Percentiles rank a stretch among this genome's conserved stretches.
Conservation (phyloP, 2,888 invertebrate genomes). For the Hymenopus coronatus region DNA sequence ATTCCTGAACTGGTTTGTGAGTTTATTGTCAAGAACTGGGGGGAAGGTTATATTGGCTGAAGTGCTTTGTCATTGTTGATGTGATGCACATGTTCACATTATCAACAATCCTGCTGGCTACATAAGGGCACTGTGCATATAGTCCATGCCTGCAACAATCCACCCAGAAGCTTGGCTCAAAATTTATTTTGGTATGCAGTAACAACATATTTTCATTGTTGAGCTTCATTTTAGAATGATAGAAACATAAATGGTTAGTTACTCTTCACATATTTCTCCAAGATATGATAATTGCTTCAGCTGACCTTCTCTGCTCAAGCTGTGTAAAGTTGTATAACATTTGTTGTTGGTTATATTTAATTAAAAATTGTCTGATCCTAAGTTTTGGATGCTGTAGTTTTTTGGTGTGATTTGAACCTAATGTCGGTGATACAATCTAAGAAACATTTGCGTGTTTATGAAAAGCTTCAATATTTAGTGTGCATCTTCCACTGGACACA, state of each 20-base stretch:
- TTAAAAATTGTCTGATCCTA: background rate
- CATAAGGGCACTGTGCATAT: too few relatives aligned
- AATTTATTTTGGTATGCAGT: too few relatives aligned
- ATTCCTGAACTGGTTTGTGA: too few relatives aligned
- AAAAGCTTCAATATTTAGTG: too few relatives aligned
- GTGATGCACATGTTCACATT: too few relatives aligned
- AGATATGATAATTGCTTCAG: background rate
- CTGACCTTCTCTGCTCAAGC: background rate
- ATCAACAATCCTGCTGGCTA: too few relatives aligned
- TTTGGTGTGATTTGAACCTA: background rate
- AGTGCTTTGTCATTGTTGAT: too few relatives aligned
- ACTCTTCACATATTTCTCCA: background rate
- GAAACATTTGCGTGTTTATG: too few relatives aligned
- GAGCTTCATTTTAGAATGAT: background rate
- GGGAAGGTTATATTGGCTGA: too few relatives aligned
- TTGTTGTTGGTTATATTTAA: background rate
- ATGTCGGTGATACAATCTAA: background rate
- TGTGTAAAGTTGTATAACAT: background rate
- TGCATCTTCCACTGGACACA: background rate
- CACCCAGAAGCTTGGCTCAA: too few relatives aligned
- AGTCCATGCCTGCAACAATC: too few relatives aligned
- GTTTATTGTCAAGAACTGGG: too few relatives aligned
- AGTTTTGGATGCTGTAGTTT: background rate
- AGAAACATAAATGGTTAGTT: background rate
- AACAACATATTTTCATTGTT: background rate